phyloP scores from a whole-genome alignment of 2,113 vertebrate genomes.

The Trichechus manatus region DNA sequence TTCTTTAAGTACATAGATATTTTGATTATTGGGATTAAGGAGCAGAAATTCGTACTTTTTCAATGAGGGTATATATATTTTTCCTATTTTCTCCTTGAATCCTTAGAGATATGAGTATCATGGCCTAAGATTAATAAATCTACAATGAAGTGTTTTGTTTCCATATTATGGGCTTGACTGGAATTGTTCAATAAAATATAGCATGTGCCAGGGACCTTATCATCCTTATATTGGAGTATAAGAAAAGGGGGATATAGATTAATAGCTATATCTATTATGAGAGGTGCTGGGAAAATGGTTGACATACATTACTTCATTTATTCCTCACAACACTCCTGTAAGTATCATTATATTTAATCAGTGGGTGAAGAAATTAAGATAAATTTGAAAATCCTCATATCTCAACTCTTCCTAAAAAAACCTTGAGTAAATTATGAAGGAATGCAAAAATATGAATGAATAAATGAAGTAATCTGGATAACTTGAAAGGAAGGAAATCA shows the following conservation, averaged over 20 bases:
- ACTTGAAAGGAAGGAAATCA: neutral
- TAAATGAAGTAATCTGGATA: neutral
- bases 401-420: neutral
- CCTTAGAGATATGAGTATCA: neutral
- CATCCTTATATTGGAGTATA: neutral
- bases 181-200: neutral
- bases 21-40: neutral
- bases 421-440: too few relatives aligned
- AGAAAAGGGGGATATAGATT: neutral
- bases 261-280: neutral
- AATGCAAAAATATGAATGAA: neutral
- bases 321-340: neutral
- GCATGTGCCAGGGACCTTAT: rapidly evolving
- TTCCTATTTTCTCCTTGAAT: neutral
- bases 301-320: neutral
- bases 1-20: neutral
- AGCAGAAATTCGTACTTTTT: neutral
- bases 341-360: neutral
- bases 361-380: neutral
- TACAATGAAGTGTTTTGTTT: neutral
- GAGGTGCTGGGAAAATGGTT: neutral
- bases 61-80: neutral
- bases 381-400: neutral
- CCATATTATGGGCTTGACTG: neutral
- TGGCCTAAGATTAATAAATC: neutral